Evolutionary conservation across 2,797 vertebrate species (phyloP), one percentile per base, ranked within the genome.

Genomic region (Myotis findleyi): DNA sequence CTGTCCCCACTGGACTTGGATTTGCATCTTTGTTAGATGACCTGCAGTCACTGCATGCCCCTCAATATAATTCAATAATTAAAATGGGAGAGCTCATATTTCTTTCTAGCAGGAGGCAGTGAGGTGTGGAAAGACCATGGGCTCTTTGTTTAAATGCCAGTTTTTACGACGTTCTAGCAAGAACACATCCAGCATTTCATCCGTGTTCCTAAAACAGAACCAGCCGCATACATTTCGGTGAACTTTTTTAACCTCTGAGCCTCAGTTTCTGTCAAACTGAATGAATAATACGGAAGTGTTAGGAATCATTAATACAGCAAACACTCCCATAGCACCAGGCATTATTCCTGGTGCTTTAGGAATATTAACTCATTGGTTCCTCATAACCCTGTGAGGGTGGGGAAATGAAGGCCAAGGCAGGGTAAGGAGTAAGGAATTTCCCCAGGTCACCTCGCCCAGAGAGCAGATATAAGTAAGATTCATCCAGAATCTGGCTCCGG

Each of bases 51-150:
- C 47, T 30, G 47, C 62, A 23, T 79, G 73, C 66, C 36, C 27
- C 36, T 68, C 83, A 21, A 68, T 85, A 69, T 83, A 88, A 91
- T 96, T 84, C 76, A 93, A 96, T 91, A 87, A 90, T 89, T 89
- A 71, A 87, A 87, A 59, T 66, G 59, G 71, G 84, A 86, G 73
- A 51, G 38, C 59, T 69, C 53, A 11, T 25, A 51, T 85, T 86
- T 93, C 84, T 92, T 71, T 49, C 33, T 57, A 51, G 55, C 16
- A 1, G 3, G 18, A 90, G 47, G 66, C 64, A 93, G 30, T 21
- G 33, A 87, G 20, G 16, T 72, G 21, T 92, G 62, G 55, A n/a
- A 77, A 91, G 75, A 77, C 80, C 44, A 1, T 0, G 7, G 77
- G 57, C 36, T 95, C 64, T 84, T 47, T 44, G 4, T 85, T 75